Conservation (phyloP, 2,888 invertebrate species). For the Drosophila multiciliata region DNA sequence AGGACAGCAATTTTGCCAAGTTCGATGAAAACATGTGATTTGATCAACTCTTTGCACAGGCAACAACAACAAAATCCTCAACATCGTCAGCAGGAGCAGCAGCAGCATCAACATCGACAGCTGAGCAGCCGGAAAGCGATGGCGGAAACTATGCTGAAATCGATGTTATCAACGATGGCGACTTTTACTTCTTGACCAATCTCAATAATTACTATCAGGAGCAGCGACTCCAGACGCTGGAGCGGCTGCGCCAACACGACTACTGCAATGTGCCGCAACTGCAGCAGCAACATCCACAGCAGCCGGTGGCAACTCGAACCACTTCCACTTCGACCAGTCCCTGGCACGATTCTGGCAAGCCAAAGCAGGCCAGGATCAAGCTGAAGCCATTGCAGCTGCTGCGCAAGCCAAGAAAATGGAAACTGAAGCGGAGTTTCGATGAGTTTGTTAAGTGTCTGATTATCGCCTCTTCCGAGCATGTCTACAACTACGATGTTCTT, state of each 20-base stretch:
- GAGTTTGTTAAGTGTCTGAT: constrained; percentile 72
- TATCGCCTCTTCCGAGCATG: constrained; percentile 72
- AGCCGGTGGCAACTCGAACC: constrained; percentile 36
- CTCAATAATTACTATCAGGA: constrained; percentile 81
- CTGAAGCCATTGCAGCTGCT: constrained; percentile 58
- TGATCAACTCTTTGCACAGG: constrained; percentile 82
- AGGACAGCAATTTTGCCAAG: constrained; percentile 84
- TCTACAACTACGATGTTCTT: constrained; percentile 71
- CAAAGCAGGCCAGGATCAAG: constrained; percentile 32
- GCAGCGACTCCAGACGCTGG: constrained; percentile 54
- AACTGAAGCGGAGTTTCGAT: constrained; percentile 67
- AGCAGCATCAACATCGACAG: constrained; percentile 32
- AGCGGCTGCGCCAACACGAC: constrained; percentile 42
- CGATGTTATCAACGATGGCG: constrained; percentile 76
- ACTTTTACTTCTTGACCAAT: constrained; percentile 79
- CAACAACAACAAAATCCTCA: constrained; percentile 23
- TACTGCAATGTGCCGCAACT: constrained; percentile 61
- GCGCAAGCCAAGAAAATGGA: constrained; percentile 80
- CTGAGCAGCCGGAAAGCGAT: constrained; percentile 39
- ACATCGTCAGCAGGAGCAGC: background rate
- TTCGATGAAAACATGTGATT: constrained; percentile 86
- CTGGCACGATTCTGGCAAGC: constrained; percentile 56
- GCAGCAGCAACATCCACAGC: background rate
- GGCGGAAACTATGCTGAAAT: constrained; percentile 78
- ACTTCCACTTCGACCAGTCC: constrained; percentile 69